Percentiles rank a stretch among this genome's conserved stretches.
Evolutionary conservation across 2,797 vertebrate genomes (phyloP).

Genomic region (Echiichthys vipera): DNA sequence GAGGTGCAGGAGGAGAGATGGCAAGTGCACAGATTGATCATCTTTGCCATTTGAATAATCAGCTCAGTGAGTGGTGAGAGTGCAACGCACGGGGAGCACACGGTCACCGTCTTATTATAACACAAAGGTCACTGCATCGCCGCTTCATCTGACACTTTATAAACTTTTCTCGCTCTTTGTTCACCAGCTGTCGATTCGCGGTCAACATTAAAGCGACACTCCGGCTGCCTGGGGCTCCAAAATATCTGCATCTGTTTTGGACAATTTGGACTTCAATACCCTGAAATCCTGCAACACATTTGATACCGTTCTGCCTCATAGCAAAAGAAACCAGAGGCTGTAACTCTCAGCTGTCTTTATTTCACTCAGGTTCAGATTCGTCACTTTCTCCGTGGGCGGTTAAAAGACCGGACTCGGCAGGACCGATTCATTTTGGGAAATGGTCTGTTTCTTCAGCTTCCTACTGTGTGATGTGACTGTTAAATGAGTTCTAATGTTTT

Average conservation of each 20-base stretch:
- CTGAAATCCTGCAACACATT: conserved; percentile 6
- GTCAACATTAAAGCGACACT: background rate
- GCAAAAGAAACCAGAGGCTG: background rate
- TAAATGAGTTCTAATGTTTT: background rate
- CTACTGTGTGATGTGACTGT: conserved; percentile 19
- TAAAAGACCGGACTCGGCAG: conserved; percentile 30
- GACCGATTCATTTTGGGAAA: conserved; percentile 32
- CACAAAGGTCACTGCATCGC: conserved; percentile 48
- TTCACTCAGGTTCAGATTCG: conserved; percentile 15
- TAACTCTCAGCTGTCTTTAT: background rate
- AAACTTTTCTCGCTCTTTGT: conserved; percentile 36
- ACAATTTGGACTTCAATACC: conserved; percentile 15
- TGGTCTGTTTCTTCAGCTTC: conserved; percentile 16
- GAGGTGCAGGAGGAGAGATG: conserved; percentile 35
- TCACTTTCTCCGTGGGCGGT: conserved; percentile 13
- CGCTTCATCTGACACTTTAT: conserved; percentile 4
- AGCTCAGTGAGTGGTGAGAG: conserved; percentile 34
- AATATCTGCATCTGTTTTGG: conserved; percentile 24
- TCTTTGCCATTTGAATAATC: conserved; percentile 67
- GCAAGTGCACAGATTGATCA: conserved; percentile 50
- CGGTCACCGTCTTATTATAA: conserved; percentile 30
- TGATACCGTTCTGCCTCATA: background rate
- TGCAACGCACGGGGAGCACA: conserved; percentile 15
- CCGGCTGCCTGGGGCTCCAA: background rate
- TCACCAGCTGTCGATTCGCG: background rate